Conservation (phyloP, 2,888 invertebrate species). For the Polydrusus pterygomalis region DNA sequence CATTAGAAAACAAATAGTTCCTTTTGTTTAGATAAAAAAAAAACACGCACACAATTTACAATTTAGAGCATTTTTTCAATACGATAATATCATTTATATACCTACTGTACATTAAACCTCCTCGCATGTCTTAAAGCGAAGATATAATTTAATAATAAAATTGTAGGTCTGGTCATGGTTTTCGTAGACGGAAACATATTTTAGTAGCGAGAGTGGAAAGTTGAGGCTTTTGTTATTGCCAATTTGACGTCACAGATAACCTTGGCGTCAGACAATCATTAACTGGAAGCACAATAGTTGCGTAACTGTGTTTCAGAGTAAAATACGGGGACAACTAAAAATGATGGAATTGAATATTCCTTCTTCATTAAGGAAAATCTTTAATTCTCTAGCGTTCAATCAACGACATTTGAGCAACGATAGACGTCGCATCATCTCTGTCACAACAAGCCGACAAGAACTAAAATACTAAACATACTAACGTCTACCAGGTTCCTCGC, state of each 20-base stretch:
- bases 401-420: no score
- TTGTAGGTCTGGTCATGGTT: constrained; percentile 18
- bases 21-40: no score
- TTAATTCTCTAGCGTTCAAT: no score
- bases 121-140: background rate
- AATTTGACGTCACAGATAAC: constrained; percentile 6
- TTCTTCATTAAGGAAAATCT: background rate
- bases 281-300: constrained; percentile 10
- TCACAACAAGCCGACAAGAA: no score
- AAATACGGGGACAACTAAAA: background rate
- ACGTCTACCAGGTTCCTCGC: no score
- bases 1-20: no score
- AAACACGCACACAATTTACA: no score
- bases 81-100: no score
- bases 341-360: background rate
- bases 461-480: no score
- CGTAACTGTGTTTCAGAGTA: constrained; percentile 6
- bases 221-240: constrained; percentile 7
- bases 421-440: no score
- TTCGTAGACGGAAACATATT: background rate
- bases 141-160: background rate
- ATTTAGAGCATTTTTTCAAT: no score
- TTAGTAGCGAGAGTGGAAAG: background rate
- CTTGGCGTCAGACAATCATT: constrained; percentile 9
- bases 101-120: no score